These are phyloP conservation scores for Epinotia brunnichana DNA, from an alignment of 2,888 invertebrate species.

Conservation along the genomic window DNA sequence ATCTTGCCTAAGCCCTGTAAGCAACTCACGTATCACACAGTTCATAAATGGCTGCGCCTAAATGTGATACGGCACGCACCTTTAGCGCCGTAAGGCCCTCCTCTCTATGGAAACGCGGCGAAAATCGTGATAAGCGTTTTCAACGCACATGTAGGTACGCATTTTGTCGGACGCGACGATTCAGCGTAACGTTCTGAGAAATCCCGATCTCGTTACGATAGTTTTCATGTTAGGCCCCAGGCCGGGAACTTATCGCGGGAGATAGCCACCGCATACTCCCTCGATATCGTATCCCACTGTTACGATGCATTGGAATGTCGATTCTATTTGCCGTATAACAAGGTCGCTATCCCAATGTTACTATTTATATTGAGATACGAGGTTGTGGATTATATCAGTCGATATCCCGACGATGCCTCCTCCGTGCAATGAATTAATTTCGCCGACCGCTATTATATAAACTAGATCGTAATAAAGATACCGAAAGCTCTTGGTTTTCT, in stretches of 20 bases:
- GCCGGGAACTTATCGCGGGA: constrained; percentile 69
- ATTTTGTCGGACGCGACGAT: constrained; percentile 55
- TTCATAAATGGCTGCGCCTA: constrained; percentile 20
- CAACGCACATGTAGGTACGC: constrained; percentile 55
- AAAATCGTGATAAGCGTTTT: constrained; percentile 66
- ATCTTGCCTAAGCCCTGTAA: constrained; percentile 10
- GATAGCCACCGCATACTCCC: constrained; percentile 55
- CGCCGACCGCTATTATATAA: constrained; percentile 69
- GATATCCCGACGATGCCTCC: constrained; percentile 50
- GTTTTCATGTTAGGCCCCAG: constrained; percentile 66
- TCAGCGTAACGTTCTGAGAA: constrained; percentile 70
- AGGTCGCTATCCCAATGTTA: not conserved
- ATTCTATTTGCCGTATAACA: not conserved
- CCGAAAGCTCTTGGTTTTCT: constrained; percentile 55
- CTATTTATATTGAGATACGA: constrained; percentile 11
- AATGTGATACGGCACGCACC: constrained; percentile 33
- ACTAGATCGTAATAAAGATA: constrained; percentile 79
- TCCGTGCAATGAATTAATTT: constrained; percentile 80
- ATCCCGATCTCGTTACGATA: constrained; percentile 77
- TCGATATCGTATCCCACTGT: constrained; percentile 13
- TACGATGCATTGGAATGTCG: not conserved
- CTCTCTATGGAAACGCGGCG: constrained; percentile 54
- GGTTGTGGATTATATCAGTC: constrained; percentile 14
- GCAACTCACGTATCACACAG: constrained; percentile 22
- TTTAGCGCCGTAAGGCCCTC: constrained; percentile 44